These are phyloP conservation scores for Pantala flavescens DNA, from an alignment of 1,140 invertebrate species.

Conservation along the genomic window DNA sequence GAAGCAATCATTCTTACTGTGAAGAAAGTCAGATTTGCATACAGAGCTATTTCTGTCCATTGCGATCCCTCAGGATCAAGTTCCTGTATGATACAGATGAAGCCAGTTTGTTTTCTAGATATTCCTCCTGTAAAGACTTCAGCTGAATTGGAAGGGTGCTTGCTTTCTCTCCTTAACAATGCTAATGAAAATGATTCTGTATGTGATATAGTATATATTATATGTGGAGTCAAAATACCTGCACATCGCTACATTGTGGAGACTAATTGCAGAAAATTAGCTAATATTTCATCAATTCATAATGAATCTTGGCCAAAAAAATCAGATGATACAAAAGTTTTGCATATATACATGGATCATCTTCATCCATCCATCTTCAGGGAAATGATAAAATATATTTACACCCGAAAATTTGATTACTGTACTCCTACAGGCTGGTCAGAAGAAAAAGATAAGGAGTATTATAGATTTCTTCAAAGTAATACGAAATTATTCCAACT, in stretches of 20 bases:
- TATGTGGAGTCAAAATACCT: conserved; percentile 34
- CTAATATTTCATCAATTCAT: background rate
- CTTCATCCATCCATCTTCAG: conserved; percentile 50
- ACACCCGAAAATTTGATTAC: conserved; percentile 53
- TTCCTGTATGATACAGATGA: conserved; percentile 56
- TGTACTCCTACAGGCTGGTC: conserved; percentile 36
- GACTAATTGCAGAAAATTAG: conserved; percentile 32
- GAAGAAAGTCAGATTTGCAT: conserved; percentile 32
- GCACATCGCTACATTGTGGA: conserved; percentile 62
- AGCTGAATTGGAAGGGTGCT: conserved; percentile 41
- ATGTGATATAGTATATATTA: conserved; percentile 54
- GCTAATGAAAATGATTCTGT: conserved; percentile 47
- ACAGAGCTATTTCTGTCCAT: conserved; percentile 48
- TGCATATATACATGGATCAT: conserved; percentile 35
- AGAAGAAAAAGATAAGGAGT: conserved; percentile 19
- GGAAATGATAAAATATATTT: conserved; percentile 52
- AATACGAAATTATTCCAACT: no score
- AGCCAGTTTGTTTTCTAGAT: conserved; percentile 34
- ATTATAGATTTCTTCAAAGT: background rate
- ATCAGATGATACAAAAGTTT: conserved; percentile 4
- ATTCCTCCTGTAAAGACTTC: conserved; percentile 39
- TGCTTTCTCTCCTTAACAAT: conserved; percentile 43
- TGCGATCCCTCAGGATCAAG: conserved; percentile 57
- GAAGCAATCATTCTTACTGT: background rate
- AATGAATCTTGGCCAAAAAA: background rate